Evolutionary conservation across 2,888 invertebrate genomes (phyloP).

Genomic region (Plusia festucae): DNA sequence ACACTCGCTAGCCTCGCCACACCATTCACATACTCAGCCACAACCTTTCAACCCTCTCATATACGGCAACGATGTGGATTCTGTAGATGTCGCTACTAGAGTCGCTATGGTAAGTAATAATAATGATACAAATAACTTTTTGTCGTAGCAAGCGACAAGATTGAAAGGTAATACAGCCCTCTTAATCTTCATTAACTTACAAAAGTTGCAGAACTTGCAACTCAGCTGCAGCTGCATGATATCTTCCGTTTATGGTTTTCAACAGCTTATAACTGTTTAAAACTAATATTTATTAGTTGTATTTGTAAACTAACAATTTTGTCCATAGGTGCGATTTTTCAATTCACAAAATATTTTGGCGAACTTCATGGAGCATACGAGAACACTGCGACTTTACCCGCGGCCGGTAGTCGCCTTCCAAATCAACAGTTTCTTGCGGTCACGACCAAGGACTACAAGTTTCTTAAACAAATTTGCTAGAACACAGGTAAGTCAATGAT

Average conservation of each 20-base stretch:
- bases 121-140: too few species aligned
- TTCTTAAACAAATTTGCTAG: conserved; percentile 98
- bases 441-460: conserved; percentile 95
- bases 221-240: background rate
- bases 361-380: conserved; percentile 99
- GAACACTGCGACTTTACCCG: conserved; percentile 98
- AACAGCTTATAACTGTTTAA: background rate
- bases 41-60: conserved; percentile 95
- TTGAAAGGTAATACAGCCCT: too few species aligned
- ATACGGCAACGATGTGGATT: conserved; percentile 98
- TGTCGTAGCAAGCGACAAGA: too few species aligned
- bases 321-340: conserved; percentile 96
- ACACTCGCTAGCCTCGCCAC: conserved; percentile 83
- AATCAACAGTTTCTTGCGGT: conserved; percentile 98
- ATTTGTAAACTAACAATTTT: too few species aligned
- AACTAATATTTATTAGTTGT: too few species aligned
- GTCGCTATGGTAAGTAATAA: conserved; percentile 90
- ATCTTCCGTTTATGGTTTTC: too few species aligned
- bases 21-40: conserved; percentile 65
- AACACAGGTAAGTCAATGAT: conserved; percentile 95
- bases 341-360: conserved; percentile 99
- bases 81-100: conserved; percentile 99
- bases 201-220: too few species aligned
- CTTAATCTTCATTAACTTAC: too few species aligned
- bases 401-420: conserved; percentile 99